Evolutionary conservation across 2,888 invertebrate species (phyloP).

Genomic region (Rhamnusium bicolor): DNA sequence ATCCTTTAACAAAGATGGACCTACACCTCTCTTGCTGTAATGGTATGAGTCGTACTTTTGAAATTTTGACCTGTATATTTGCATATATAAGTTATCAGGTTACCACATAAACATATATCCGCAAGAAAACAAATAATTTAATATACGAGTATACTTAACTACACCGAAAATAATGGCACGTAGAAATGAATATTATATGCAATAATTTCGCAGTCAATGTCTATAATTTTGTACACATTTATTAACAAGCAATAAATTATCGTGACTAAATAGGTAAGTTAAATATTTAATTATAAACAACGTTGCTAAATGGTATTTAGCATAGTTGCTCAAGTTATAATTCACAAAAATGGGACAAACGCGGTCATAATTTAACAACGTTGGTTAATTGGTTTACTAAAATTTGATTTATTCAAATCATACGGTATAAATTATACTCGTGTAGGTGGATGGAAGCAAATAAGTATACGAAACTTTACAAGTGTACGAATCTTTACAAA

Average conservation of each 20-base stretch:
- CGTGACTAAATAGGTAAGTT: slow-evolving; percentile 31
- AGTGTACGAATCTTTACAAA: no score
- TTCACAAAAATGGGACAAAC: slow-evolving; percentile 49
- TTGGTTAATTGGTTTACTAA: slow-evolving; percentile 49
- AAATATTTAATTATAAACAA: slow-evolving; percentile 29
- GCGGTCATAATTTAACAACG: slow-evolving; percentile 38
- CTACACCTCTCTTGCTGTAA: no score
- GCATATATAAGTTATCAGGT: no score
- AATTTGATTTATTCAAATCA: slow-evolving; percentile 51
- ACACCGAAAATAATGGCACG: not conserved
- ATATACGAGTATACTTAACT: not conserved
- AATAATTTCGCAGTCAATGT: slow-evolving; percentile 24
- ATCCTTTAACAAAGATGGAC: no score
- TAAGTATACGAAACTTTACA: slow-evolving; percentile 26
- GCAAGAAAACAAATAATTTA: not conserved
- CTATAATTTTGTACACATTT: slow-evolving; percentile 44
- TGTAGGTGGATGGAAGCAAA: slow-evolving; percentile 47
- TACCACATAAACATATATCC: not conserved
- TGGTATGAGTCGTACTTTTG: not conserved
- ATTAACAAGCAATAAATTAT: slow-evolving; percentile 44
- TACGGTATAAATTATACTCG: slow-evolving; percentile 45
- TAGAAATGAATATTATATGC: slow-evolving; percentile 3
- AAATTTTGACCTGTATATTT: no score
- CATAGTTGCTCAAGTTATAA: slow-evolving; percentile 30
- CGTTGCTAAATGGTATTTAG: slow-evolving; percentile 32